A percentile compares a stretch with the other conserved stretches of the same genome.
These are phyloP conservation scores for Dasysyrphus tricinctus DNA, from an alignment of 2,888 invertebrate species.

Conservation along the genomic window DNA sequence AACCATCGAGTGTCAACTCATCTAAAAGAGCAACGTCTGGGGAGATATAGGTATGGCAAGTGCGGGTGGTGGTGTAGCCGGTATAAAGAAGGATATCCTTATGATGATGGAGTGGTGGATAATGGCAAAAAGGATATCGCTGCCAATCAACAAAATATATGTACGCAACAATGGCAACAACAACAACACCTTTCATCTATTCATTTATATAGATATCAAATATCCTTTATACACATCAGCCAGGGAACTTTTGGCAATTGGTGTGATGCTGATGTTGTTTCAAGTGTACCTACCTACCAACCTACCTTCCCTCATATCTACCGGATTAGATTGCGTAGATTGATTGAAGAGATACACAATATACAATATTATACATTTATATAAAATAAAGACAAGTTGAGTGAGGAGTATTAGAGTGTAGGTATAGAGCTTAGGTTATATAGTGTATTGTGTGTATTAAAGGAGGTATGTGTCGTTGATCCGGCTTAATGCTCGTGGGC, in stretches of 20 bases:
- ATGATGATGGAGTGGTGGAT: constrained; percentile 36
- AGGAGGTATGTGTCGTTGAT: constrained; percentile 56
- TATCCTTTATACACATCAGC: constrained; percentile 42
- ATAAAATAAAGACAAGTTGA: constrained; percentile 15
- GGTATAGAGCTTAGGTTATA: constrained; percentile 1
- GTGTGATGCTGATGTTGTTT: constrained; percentile 50
- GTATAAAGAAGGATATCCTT: constrained; percentile 29
- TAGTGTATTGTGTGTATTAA: constrained; percentile 7
- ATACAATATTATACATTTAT: constrained; percentile 8
- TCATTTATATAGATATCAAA: constrained; percentile 52
- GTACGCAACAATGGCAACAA: constrained; percentile 1
- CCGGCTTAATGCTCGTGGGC: constrained; percentile 74
- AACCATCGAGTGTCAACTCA: constrained; percentile 72
- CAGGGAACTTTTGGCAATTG: constrained; percentile 54
- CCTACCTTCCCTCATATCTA: background rate
- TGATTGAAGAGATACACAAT: constrained; percentile 69
- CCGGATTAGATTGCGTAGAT: constrained; percentile 74
- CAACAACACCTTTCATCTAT: constrained; percentile 27
- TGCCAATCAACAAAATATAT: constrained; percentile 68
- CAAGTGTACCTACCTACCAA: background rate
- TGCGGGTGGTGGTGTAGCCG: background rate
- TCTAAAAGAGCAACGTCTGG: constrained; percentile 55
- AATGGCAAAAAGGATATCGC: constrained; percentile 71
- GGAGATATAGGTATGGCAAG: constrained; percentile 24
- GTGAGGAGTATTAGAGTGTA: background rate